These are phyloP conservation scores for Ochotona princeps DNA, from an alignment of 2,113 vertebrate species.

Conservation along the genomic window DNA sequence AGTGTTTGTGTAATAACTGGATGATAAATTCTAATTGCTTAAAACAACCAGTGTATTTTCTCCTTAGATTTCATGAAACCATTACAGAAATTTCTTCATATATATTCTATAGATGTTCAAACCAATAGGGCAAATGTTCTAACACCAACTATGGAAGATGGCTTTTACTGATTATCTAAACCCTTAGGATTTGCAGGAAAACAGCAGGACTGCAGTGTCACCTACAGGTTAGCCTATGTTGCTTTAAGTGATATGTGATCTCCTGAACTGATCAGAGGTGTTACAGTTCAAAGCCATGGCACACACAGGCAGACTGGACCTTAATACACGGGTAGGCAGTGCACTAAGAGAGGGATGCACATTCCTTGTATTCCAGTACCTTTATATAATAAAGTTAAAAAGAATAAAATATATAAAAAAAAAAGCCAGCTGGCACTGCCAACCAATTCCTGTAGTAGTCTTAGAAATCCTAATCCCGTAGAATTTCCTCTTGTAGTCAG, in stretches of 20 bases:
- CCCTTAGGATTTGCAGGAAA: conserved; percentile 75
- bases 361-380: conserved; percentile 88
- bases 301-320: conserved; percentile 81
- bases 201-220: conserved; percentile 50
- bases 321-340: conserved; percentile 79
- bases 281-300: conserved; percentile 84
- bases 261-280: conserved; percentile 78
- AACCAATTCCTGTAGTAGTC: conserved; percentile 86
- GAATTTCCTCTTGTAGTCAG: conserved; percentile 82
- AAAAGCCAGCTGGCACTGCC: conserved; percentile 87
- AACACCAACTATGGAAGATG: conserved; percentile 62
- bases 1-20: conserved; percentile 65
- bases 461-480: conserved; percentile 87
- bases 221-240: conserved; percentile 44
- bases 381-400: conserved; percentile 89
- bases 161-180: conserved; percentile 74
- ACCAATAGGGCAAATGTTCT: conserved; percentile 57
- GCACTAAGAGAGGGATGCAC: conserved; percentile 82
- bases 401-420: conserved; percentile 84
- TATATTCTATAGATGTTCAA: conserved; percentile 52
- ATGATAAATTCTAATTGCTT: conserved; percentile 68
- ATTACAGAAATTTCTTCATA: conserved; percentile 55
- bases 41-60: conserved; percentile 74
- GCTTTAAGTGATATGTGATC: conserved; percentile 66
- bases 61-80: conserved; percentile 61